Base-by-base conservation (phyloP, 2,888 invertebrate species). In the Tortrix viridana region DNA sequence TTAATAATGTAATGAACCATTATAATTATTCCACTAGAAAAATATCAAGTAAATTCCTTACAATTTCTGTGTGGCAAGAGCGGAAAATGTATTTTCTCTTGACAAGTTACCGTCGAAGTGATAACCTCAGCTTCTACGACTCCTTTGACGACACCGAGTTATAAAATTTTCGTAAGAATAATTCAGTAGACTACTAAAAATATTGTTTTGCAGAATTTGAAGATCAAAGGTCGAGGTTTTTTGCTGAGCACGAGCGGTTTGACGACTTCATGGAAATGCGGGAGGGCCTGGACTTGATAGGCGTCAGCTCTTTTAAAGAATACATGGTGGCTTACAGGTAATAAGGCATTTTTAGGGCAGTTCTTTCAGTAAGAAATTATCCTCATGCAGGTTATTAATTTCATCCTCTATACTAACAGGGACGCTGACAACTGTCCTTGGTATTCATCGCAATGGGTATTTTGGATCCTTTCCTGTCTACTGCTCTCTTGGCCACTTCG, bases 261-360 rank as follows among this genome's bases (percentile, higher is more conserved):
- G 97, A 97, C 76, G 96, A 97, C 82, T 97, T 96, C 82, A 95
- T 96, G 95, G 96, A 97, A 86, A 96, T 96, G 93, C 89, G 95
- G 1, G 96, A 97, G 79, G 96, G 96, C 0, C 89, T 97, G 67
- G 96, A 96, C 77, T 90, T 97, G 19, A 93, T 94, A 14, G 94
- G 94, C 73, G 93, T 94, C 67, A 89, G 89, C 67, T 90, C 91
- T 5, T 93, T 93, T 73, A 92, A 92, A 69, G 93, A 93, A 77
- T 92, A 93, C 69, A 92, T 93, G 88, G 92, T 92, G 16, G 92
- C 92, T 53, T 93, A 93, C 77, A 91, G 92, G 92, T 92, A 78
- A 6, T 14, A 16, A 26, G n/a, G n/a, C n/a, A n/a, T n/a, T n/a
- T n/a, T n/a, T n/a, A n/a, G n/a, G n/a, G n/a, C n/a, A n/a, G n/a